Evolutionary conservation across 2,888 invertebrate species (phyloP).

Genomic region (Acanthosepion pharaonis): DNA sequence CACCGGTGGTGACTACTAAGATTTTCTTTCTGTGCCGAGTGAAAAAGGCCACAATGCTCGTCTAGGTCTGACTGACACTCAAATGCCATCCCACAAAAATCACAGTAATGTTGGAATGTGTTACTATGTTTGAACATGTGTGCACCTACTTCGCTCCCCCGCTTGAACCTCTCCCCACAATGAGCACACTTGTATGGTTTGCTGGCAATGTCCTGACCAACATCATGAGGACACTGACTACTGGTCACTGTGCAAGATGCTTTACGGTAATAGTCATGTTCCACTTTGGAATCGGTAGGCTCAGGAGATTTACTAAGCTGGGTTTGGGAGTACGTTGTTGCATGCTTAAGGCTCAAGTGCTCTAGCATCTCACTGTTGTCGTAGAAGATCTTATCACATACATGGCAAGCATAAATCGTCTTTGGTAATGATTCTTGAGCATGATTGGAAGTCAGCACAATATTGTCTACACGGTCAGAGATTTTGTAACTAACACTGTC

Average conservation of each 20-base stretch:
- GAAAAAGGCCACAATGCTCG: not conserved
- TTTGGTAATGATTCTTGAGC: not conserved
- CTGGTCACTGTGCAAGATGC: not conserved
- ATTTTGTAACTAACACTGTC: not conserved
- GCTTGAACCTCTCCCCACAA: not conserved
- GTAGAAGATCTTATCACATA: not conserved
- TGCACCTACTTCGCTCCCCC: not conserved
- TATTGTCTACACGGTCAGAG: not conserved
- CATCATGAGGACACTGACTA: not conserved
- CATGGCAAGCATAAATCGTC: not conserved
- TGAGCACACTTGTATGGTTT: not conserved
- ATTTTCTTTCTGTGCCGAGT: not conserved
- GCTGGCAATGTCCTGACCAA: not conserved
- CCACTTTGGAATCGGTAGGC: not conserved
- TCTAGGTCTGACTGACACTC: not conserved
- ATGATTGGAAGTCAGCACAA: not conserved
- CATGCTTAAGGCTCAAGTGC: not conserved
- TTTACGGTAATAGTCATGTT: not conserved
- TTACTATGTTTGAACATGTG: not conserved
- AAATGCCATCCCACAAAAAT: not conserved
- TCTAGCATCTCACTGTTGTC: not conserved
- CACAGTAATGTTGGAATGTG: not conserved
- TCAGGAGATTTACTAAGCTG: not conserved
- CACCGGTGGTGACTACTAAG: not conserved
- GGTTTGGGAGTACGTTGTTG: not conserved